Conservation (phyloP, 2,888 invertebrate species). For the Phragmatobia fuliginosa region DNA sequence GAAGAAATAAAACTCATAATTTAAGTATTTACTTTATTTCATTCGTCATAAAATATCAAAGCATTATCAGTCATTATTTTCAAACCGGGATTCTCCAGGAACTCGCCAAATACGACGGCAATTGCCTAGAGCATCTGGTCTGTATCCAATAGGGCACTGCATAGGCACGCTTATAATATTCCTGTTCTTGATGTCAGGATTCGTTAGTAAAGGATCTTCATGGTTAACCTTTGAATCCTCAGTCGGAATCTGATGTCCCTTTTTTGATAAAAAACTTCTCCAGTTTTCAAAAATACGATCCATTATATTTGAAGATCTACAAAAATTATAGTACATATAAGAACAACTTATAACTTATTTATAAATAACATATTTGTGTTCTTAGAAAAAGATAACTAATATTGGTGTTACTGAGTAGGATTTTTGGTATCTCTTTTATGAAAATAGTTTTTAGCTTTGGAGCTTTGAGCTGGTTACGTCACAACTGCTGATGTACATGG, state of each 20-base stretch:
- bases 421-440: not conserved
- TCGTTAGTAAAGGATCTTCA: not conserved
- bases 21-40: not conserved
- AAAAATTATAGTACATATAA: conserved; percentile 14
- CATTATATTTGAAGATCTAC: conserved; percentile 26
- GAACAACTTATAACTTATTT: not conserved
- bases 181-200: conserved; percentile 23
- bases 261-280: conserved; percentile 11
- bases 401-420: not conserved
- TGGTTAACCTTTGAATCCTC: conserved; percentile 2
- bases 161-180: conserved; percentile 66
- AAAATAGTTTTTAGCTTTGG: too few relatives aligned
- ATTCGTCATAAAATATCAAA: not conserved
- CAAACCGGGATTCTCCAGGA: too few relatives aligned
- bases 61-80: not conserved
- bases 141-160: conserved; percentile 70
- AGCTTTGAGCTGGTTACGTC: too few relatives aligned
- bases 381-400: not conserved
- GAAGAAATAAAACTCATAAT: not conserved
- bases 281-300: conserved; percentile 18
- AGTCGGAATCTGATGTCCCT: conserved; percentile 9
- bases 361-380: not conserved
- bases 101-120: conserved; percentile 61
- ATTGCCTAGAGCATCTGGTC: conserved; percentile 65
- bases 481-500: too few relatives aligned